These are phyloP conservation scores for Siphlonurus alternatus DNA, from an alignment of 2,888 invertebrate genomes.

Conservation along the genomic window DNA sequence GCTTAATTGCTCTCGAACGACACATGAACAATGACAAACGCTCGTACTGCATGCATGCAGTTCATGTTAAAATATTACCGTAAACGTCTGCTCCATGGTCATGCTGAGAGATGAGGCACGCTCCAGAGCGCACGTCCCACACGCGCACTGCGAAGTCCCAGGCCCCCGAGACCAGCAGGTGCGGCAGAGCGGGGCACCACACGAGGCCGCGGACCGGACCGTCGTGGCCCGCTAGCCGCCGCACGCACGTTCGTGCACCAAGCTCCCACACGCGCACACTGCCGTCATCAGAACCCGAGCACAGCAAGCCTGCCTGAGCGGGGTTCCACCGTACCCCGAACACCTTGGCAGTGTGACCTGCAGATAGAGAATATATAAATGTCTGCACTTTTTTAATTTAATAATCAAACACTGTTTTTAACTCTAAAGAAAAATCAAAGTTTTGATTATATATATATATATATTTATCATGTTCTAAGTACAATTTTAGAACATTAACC, in stretches of 20 bases:
- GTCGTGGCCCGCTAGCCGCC: conserved; percentile 24
- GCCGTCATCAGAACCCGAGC: conserved; percentile 27
- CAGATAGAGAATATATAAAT: not conserved
- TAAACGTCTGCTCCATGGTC: conserved; percentile 31
- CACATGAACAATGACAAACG: no score
- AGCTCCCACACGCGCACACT: conserved; percentile 26
- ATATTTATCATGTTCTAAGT: no score
- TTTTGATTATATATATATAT: no score
- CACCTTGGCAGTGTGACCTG: conserved; percentile 26
- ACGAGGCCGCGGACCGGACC: conserved; percentile 25
- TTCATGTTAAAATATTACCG: conserved; percentile 22
- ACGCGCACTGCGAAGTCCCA: conserved; percentile 27
- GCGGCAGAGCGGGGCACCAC: conserved; percentile 28
- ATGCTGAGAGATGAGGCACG: conserved; percentile 22
- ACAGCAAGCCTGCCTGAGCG: conserved; percentile 23
- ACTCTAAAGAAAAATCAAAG: not conserved
- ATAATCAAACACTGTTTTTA: no score
- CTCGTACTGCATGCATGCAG: no score
- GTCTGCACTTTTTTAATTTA: not conserved
- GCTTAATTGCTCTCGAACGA: no score
- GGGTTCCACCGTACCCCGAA: conserved; percentile 29
- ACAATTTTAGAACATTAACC: no score
- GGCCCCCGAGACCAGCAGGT: conserved; percentile 26
- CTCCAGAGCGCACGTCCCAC: conserved; percentile 27
- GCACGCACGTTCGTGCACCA: conserved; percentile 22